phyloP scores from a whole-genome alignment of 2,797 vertebrate genomes.

The Propithecus deckenii region DNA sequence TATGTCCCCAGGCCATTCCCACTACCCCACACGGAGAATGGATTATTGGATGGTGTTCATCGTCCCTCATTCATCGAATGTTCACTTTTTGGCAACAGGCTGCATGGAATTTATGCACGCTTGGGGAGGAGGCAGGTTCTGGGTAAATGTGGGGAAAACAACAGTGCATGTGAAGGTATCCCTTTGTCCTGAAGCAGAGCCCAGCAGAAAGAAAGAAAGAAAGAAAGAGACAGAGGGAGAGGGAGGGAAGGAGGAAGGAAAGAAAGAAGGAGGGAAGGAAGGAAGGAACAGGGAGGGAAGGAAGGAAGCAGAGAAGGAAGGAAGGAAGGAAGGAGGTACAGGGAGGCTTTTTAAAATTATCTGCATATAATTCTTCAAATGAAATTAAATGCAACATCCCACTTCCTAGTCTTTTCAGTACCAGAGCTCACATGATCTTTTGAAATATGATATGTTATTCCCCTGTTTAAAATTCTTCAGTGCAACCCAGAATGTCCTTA shows the following conservation, averaged over 20 bases:
- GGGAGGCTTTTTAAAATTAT: not conserved
- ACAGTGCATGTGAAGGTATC: not conserved
- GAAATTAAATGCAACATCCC: not conserved
- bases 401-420: no score
- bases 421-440: not conserved
- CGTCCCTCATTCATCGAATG: no score
- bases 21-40: not conserved
- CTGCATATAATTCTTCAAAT: not conserved
- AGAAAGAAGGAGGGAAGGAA: no score
- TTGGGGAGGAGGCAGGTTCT: not conserved
- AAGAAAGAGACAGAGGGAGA: rapidly evolving
- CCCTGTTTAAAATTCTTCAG: not conserved
- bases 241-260: rapidly evolving
- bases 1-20: not conserved
- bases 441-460: not conserved
- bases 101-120: not conserved
- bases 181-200: not conserved
- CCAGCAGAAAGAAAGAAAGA: no score
- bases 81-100: not conserved
- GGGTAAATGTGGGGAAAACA: not conserved
- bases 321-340: rapidly evolving
- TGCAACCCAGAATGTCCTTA: no score
- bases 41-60: not conserved
- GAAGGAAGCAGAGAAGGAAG: no score
- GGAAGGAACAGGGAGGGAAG: no score